These are phyloP conservation scores for Lampropteryx suffumata DNA, from an alignment of 2,888 invertebrate species.

Conservation along the genomic window DNA sequence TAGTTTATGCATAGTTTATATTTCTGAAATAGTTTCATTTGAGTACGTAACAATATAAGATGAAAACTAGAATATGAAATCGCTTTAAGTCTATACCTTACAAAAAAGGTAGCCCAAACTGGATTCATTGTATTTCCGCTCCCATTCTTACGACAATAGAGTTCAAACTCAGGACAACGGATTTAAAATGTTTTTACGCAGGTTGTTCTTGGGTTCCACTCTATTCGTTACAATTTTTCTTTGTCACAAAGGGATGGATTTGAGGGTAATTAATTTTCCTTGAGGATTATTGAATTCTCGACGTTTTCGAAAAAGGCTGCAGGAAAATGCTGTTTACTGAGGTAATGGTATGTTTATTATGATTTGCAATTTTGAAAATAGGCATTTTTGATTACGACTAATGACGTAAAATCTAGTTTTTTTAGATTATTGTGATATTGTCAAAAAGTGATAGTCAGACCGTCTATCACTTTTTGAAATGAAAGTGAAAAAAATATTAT, in stretches of 20 bases:
- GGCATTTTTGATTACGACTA: too few species aligned
- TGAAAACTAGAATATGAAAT: neutral
- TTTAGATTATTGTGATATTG: too few species aligned
- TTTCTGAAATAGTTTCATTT: too few species aligned
- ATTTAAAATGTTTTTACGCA: conserved; percentile 52
- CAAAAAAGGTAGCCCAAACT: conserved; percentile 28
- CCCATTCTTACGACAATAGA: conserved; percentile 25
- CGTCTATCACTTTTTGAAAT: too few species aligned
- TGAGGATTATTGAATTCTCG: conserved; percentile 62
- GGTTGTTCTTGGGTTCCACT: conserved; percentile 63
- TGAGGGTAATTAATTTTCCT: conserved; percentile 69
- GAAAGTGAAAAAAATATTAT: too few species aligned
- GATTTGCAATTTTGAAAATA: too few species aligned
- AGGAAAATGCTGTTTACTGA: conserved; percentile 10
- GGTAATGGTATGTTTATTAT: too few species aligned
- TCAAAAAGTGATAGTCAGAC: too few species aligned
- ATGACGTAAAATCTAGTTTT: too few species aligned
- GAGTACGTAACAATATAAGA: too few species aligned
- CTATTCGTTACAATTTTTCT: conserved; percentile 79
- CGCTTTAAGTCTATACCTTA: conserved; percentile 32
- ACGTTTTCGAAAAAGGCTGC: conserved; percentile 30
- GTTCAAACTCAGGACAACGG: conserved; percentile 27
- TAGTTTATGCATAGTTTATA: too few species aligned
- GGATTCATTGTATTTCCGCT: conserved; percentile 32
- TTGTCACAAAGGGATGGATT: conserved; percentile 77